Base-by-base conservation (phyloP, 2,888 invertebrate genomes). In the Lithosia quadra region DNA sequence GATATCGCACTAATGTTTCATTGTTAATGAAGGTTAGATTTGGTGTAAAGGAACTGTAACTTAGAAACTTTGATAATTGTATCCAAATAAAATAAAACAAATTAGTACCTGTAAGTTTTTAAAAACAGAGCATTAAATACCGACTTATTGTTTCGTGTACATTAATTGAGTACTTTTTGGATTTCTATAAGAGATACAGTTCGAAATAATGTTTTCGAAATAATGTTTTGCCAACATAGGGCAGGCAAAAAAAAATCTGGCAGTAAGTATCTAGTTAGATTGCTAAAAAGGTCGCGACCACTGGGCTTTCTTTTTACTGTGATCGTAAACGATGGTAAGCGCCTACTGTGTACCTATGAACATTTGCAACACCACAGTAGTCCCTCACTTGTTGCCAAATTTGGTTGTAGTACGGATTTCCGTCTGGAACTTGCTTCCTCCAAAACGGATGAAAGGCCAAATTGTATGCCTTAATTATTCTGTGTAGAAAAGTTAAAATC, bases 1-100 rank as follows among this genome's bases (percentile, higher is more conserved):
- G 69, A 68, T 61, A 57, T 63, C 15, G 58, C 24, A 43, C 28
- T 24, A 36, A 36, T 56, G 33, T 63, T 34, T 53, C 33, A 55
- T 63, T 22, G 15, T 22, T 33, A 18, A 63, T 63, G 53, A 63
- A 55, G 22, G 7, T 55, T 55, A 34, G 3, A 22, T 24, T 57
- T 39, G 18, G 36, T 36, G n/a, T 22, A 56, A 59, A 8, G 13
- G n/a, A n/a, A n/a, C n/a, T n/a, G n/a, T n/a, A 24, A 21, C 55
- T 49, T n/a, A 49, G 18, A 49, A 10, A 2, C 18, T 49, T 2
- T 18, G 49, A 18, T 9, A 18, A 49, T 49, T 49, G 49, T 49
- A 49, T 49, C 9, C 8, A 49, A 49, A 49, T n/a, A 49, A 49
- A 49, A 49, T 49, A 18, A n/a, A 8, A 49, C 49, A 8, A 49